Conservation (phyloP, 2,113 vertebrate genomes). For the Bubalus kerabau region DNA sequence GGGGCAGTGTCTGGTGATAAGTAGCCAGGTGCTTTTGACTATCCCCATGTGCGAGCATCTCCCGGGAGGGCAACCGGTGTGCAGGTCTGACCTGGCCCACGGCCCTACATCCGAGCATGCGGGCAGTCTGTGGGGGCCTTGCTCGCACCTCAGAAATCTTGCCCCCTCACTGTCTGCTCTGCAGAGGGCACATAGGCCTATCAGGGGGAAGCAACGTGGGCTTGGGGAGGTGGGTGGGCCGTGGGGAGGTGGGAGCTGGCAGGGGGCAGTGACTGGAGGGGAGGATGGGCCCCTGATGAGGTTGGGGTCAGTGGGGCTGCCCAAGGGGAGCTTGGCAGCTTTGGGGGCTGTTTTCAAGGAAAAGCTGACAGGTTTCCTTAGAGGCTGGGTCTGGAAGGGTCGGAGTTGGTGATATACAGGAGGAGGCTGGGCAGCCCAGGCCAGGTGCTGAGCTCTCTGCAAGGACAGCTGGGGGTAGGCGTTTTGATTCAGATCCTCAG, state of each 20-base stretch:
- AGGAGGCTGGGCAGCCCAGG: no score
- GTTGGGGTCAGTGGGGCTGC: background rate
- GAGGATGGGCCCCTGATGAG: background rate
- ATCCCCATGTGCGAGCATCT: background rate
- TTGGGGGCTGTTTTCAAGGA: background rate
- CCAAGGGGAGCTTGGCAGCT: no score
- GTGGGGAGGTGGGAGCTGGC: background rate
- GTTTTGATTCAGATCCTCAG: background rate
- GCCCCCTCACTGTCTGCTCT: background rate
- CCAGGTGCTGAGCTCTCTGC: background rate
- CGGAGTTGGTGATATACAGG: background rate
- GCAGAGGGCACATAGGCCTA: fast-evolving
- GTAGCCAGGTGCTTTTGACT: background rate
- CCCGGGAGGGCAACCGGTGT: background rate
- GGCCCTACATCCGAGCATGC: no score
- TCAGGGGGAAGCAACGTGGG: background rate
- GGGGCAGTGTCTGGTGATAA: background rate
- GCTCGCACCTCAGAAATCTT: background rate
- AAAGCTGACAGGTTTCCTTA: background rate
- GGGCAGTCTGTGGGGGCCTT: background rate
- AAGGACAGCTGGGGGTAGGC: fast-evolving
- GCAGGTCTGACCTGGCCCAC: background rate
- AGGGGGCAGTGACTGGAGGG: background rate
- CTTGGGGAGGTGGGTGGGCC: background rate
- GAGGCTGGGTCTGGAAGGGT: background rate